Conservation (phyloP, 2,113 vertebrate genomes). For the Arothron firmamentum region DNA sequence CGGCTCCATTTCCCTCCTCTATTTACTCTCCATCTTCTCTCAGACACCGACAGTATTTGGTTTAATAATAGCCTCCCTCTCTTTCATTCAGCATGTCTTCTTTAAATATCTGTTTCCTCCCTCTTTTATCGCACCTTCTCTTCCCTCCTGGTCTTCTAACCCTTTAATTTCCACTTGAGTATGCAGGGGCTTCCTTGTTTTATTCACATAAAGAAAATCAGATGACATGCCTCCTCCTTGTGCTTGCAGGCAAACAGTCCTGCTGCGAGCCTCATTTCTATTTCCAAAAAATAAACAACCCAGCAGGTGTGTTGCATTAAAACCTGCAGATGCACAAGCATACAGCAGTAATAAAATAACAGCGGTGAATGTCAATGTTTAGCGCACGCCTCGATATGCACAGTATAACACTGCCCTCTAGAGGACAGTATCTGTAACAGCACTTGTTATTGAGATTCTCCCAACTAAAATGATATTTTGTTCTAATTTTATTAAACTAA, state of each 20-base stretch:
- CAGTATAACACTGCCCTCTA: slow-evolving; percentile 25
- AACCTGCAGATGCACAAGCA: too few species aligned
- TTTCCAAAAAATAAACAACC: too few species aligned
- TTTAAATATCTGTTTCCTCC: not conserved
- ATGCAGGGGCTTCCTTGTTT: not conserved
- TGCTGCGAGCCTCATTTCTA: too few species aligned
- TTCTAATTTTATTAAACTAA: not conserved
- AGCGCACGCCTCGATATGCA: too few species aligned
- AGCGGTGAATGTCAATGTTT: too few species aligned
- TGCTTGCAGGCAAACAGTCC: too few species aligned
- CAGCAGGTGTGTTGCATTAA: too few species aligned
- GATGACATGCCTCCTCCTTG: too few species aligned
- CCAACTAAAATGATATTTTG: not conserved
- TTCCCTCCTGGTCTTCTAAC: not conserved
- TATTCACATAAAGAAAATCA: not conserved
- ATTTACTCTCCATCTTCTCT: slow-evolving; percentile 22
- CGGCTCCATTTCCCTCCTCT: slow-evolving; percentile 14
- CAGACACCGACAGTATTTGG: not conserved
- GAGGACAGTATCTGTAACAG: not conserved
- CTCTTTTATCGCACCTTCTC: slow-evolving; percentile 11
- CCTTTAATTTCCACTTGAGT: not conserved
- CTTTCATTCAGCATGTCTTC: not conserved
- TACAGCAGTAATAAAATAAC: not conserved
- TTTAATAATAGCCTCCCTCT: slow-evolving; percentile 12
- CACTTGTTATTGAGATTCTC: not conserved